Base-by-base conservation (phyloP, 2,888 invertebrate species). In the Synanthedon vespiformis region DNA sequence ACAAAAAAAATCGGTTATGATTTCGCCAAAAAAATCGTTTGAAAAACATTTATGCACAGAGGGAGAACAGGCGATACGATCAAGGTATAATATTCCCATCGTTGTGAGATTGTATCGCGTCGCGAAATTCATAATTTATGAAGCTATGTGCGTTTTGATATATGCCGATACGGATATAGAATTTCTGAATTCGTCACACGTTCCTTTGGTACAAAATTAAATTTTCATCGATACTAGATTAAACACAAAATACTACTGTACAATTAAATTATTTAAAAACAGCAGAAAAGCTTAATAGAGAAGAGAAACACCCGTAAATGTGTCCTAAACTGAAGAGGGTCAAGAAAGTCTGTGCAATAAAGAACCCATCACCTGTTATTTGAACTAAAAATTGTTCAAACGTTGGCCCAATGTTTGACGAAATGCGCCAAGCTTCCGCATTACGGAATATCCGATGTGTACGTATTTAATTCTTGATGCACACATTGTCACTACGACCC, bases 121-220 rank as follows among this genome's bases (percentile, higher is more conserved):
- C 72, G 67, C 68, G 60, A 67, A 71, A 81, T 80, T 80, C 81
- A 81, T 83, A 78, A 83, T 81, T 80, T 82, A 83, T 83, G 79
- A 79, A 72, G 68, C 63, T 61, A 65, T 58, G 67, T 61, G 70
- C 69, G 65, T 66, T 57, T 55, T 63, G 67, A 67, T 67, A 63
- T 68, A 59, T 60, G 50, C 40, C 41, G 12, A 48, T 16, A 22
- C 6, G 22, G 48, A 48, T 48, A 48, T 16, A 48, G 48, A 16
- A 50, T 34, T 34, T 34, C 34, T 10, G 34, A 34, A 34, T 34
- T 34, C 6, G 34, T 6, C 34, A 34, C 8, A 34, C 34, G 10
- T 34, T 34, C 10, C 34, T 34, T 34, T 34, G 10, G 34, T 34
- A 34, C 34, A 10, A 10, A 10, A 10, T 6, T 34, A 1, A 8